These are phyloP conservation scores for Ditylenchus dipsaci DNA, from an alignment of 1,140 invertebrate genomes.

Conservation along the genomic window DNA sequence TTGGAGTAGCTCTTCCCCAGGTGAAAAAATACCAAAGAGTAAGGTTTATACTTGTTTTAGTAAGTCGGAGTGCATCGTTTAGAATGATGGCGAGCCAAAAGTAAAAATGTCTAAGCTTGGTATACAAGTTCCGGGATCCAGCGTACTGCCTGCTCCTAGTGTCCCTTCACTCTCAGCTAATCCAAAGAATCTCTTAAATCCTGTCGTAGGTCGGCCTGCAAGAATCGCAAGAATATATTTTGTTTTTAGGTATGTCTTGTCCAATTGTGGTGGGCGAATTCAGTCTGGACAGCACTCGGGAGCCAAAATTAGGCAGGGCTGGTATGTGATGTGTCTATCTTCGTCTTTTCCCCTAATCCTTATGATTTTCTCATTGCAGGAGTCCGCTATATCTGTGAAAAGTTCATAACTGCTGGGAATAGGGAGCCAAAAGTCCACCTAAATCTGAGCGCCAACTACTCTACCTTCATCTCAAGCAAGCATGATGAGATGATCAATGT, in stretches of 20 bases:
- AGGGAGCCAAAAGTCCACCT: not conserved
- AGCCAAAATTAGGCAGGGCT: slow-evolving; percentile 1
- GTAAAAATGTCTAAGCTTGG: too few species aligned
- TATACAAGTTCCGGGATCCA: too few species aligned
- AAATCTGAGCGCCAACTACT: not conserved
- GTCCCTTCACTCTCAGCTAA: too few species aligned
- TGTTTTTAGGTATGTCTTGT: not conserved
- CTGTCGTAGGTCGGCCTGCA: too few species aligned
- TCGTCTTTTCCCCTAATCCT: not conserved
- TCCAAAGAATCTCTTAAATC: too few species aligned
- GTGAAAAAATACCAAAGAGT: too few species aligned
- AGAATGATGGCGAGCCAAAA: too few species aligned
- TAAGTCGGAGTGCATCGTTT: too few species aligned
- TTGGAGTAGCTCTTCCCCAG: too few species aligned
- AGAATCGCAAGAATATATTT: too few species aligned
- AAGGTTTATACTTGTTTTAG: too few species aligned
- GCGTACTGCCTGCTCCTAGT: too few species aligned
- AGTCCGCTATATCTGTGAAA: not conserved
- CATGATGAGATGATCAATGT: not conserved
- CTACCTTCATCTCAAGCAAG: not conserved
- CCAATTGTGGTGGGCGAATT: slow-evolving; percentile 2
- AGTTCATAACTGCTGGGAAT: not conserved
- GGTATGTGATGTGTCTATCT: not conserved
- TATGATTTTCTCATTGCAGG: not conserved
- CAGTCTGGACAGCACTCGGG: not conserved